Evolutionary conservation across 2,888 invertebrate species (phyloP).

Genomic region (Platycheirus rosarum): DNA sequence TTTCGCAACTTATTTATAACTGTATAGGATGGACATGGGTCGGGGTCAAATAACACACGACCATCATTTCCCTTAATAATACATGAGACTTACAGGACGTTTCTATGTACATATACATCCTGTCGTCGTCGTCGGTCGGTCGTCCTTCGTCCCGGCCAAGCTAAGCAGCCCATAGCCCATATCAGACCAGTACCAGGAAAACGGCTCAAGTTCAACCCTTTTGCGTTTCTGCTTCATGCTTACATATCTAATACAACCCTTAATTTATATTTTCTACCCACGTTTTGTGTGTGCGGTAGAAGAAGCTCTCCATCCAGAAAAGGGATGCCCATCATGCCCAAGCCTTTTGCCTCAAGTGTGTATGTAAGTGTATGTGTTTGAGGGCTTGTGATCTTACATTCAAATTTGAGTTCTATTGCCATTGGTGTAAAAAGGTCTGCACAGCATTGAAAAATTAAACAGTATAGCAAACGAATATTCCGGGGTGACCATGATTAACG

Average conservation of each 20-base stretch:
- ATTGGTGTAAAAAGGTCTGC: conserved; percentile 72
- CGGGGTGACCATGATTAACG: conserved; percentile 77
- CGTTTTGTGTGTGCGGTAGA: conserved; percentile 52
- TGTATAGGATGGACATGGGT: conserved; percentile 70
- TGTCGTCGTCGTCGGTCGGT: conserved; percentile 18
- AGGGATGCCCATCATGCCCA: conserved; percentile 45
- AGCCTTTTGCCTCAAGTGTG: background rate
- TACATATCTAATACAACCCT: conserved; percentile 72
- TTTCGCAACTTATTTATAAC: conserved; percentile 35
- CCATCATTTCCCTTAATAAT: conserved; percentile 74
- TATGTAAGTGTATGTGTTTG: conserved; percentile 24
- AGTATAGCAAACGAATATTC: conserved; percentile 62
- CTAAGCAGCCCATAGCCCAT: conserved; percentile 18
- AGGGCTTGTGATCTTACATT: conserved; percentile 66
- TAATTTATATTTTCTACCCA: conserved; percentile 72
- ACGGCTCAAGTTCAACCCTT: conserved; percentile 74
- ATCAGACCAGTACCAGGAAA: conserved; percentile 49
- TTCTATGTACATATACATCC: conserved; percentile 59
- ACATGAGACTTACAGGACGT: conserved; percentile 71
- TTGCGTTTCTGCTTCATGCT: conserved; percentile 45
- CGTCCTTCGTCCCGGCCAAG: conserved; percentile 31
- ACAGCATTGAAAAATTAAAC: conserved; percentile 72
- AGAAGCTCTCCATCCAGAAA: conserved; percentile 31
- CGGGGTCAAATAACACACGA: conserved; percentile 74
- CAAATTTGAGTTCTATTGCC: conserved; percentile 62